A percentile compares a stretch with the other conserved stretches of the same genome.
Conservation (phyloP, 2,113 vertebrate genomes). For the Pseudorectes ferrugineus region DNA sequence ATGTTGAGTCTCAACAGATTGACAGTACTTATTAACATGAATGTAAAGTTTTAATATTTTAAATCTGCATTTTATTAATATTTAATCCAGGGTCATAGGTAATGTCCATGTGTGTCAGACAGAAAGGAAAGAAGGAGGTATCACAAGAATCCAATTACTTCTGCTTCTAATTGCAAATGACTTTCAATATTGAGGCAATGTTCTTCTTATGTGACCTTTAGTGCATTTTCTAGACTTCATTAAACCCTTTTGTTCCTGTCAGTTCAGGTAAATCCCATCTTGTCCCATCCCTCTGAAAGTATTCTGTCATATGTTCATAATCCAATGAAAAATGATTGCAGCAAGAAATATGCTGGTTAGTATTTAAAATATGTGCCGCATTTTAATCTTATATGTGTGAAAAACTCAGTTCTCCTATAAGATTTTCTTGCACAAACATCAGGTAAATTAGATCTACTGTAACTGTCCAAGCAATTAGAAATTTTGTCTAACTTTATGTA, state of each 20-base stretch:
- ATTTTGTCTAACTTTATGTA: neutral
- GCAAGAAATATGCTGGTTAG: neutral
- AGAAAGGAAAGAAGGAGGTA: slow-evolving; percentile 60
- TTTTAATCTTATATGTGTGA: neutral
- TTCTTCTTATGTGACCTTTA: slow-evolving; percentile 65
- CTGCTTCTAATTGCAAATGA: slow-evolving; percentile 69
- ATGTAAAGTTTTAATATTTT: slow-evolving; percentile 73
- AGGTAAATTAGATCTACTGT: neutral
- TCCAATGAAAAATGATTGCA: neutral
- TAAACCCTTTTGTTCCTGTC: slow-evolving; percentile 64
- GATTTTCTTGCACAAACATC: neutral
- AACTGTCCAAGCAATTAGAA: neutral
- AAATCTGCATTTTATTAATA: slow-evolving; percentile 74
- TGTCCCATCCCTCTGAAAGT: neutral
- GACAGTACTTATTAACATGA: slow-evolving; percentile 72
- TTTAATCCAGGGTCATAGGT: slow-evolving; percentile 70
- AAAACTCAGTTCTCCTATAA: neutral
- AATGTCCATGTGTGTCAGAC: slow-evolving; percentile 68
- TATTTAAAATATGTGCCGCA: neutral
- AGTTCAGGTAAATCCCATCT: slow-evolving; percentile 51
- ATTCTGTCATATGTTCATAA: slow-evolving; percentile 14
- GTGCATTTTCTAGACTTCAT: slow-evolving; percentile 65
- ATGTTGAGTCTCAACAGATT: slow-evolving; percentile 64
- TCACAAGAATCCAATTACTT: slow-evolving; percentile 67
- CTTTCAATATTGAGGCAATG: slow-evolving; percentile 64